Percentiles rank a stretch among this genome's conserved stretches.
Conservation (phyloP, 2,113 vertebrate genomes). For the Thalassoma bifasciatum region DNA sequence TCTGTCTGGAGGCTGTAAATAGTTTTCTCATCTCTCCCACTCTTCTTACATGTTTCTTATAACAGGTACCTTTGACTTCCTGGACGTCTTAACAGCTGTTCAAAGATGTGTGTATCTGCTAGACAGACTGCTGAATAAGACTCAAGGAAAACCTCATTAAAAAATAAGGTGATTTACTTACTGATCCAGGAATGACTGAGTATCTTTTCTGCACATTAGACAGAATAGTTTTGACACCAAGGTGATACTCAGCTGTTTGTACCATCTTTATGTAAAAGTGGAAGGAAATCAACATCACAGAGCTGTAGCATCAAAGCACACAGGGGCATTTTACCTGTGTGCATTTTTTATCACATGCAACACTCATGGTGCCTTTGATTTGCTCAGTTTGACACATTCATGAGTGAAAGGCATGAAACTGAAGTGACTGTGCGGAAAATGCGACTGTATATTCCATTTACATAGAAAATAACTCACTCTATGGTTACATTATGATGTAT, state of each 20-base stretch:
- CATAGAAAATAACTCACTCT: too few species aligned
- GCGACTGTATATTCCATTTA: background rate
- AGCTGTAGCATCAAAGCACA: too few species aligned
- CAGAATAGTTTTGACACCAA: too few species aligned
- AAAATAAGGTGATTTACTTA: background rate
- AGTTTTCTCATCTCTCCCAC: constrained; percentile 20
- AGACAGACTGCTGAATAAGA: too few species aligned
- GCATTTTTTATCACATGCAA: background rate
- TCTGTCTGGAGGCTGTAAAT: constrained; percentile 50
- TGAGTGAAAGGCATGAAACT: constrained; percentile 14
- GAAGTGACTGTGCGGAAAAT: background rate
- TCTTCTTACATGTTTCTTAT: background rate
- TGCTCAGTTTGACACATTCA: constrained; percentile 35
- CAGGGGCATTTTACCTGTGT: background rate
- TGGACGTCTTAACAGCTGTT: constrained; percentile 22
- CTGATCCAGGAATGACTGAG: background rate
- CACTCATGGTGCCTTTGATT: constrained; percentile 5
- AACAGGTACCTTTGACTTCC: background rate
- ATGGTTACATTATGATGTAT: too few species aligned
- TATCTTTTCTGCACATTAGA: too few species aligned
- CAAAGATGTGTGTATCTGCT: background rate
- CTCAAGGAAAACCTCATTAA: too few species aligned
- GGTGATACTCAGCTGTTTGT: too few species aligned
- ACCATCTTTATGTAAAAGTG: too few species aligned
- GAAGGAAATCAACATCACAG: too few species aligned